A percentile compares a stretch with the other conserved stretches of the same genome.
Evolutionary conservation across 2,797 vertebrate genomes (phyloP).

Genomic region (Rousettus madagascariensis): DNA sequence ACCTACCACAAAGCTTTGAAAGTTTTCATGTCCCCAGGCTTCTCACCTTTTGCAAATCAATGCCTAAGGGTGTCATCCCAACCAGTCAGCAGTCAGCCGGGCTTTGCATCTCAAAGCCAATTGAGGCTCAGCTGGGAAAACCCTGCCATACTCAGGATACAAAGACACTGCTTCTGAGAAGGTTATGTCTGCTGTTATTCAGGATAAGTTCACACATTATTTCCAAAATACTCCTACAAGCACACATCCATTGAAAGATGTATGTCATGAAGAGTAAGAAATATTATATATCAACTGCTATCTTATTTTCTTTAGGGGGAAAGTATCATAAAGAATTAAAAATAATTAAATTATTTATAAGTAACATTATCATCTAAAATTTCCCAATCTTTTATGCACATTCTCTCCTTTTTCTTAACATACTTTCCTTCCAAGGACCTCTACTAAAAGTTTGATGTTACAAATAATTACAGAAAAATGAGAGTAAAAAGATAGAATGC

Average conservation of each 20-base stretch:
- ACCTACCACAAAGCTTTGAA: slow-evolving; percentile 18
- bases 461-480: not conserved
- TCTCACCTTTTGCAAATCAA: not conserved
- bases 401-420: not conserved
- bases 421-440: not conserved
- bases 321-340: not conserved
- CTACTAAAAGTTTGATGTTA: not conserved
- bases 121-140: not conserved
- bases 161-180: not conserved
- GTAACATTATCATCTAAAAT: not conserved
- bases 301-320: slow-evolving; percentile 18
- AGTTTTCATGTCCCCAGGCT: not conserved
- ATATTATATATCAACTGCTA: not conserved
- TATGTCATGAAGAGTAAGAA: not conserved
- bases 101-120: not conserved
- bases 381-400: not conserved
- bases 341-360: not conserved
- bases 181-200: slow-evolving; percentile 28
- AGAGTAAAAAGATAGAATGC: not conserved
- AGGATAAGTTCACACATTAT: slow-evolving; percentile 6
- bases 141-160: not conserved
- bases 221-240: slow-evolving; percentile 1
- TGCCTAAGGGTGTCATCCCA: not conserved
- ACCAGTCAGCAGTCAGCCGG: not conserved
- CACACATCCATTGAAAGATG: not conserved